Conservation (phyloP, 2,888 invertebrate species). For the Yponomeuta cagnagella region DNA sequence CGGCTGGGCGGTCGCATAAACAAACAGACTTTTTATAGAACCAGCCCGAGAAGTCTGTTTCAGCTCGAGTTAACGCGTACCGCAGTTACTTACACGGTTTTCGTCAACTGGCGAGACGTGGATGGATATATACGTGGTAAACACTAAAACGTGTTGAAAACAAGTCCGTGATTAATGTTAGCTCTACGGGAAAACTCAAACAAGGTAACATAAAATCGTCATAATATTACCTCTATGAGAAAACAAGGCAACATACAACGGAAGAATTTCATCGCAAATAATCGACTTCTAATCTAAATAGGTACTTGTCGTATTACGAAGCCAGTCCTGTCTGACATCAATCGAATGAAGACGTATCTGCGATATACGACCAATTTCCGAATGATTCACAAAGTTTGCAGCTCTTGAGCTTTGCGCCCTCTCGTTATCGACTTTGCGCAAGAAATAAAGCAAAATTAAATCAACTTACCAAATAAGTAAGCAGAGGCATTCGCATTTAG, state of each 20-base stretch:
- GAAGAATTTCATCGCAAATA: neutral
- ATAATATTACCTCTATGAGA: neutral
- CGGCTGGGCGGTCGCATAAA: constrained; percentile 48
- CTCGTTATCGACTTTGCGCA: constrained; percentile 5
- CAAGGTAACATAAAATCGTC: neutral
- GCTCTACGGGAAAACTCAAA: neutral
- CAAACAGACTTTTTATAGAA: constrained; percentile 67
- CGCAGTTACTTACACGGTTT: neutral
- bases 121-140: neutral
- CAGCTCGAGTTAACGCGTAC: constrained; percentile 6
- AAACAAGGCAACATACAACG: neutral
- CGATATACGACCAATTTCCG: neutral
- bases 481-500: constrained; percentile 5
- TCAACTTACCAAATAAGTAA: constrained; percentile 5
- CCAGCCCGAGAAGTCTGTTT: constrained; percentile 23
- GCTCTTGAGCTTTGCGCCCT: neutral
- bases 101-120: constrained; percentile 5
- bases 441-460: constrained; percentile 11
- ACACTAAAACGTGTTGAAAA: neutral
- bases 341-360: neutral
- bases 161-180: neutral
- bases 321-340: neutral
- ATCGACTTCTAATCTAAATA: too few species aligned
- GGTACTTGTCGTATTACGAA: neutral
- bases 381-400: constrained; percentile 8